phyloP scores from a whole-genome alignment of 2,113 vertebrate species.

The Chloropsis hardwickii region DNA sequence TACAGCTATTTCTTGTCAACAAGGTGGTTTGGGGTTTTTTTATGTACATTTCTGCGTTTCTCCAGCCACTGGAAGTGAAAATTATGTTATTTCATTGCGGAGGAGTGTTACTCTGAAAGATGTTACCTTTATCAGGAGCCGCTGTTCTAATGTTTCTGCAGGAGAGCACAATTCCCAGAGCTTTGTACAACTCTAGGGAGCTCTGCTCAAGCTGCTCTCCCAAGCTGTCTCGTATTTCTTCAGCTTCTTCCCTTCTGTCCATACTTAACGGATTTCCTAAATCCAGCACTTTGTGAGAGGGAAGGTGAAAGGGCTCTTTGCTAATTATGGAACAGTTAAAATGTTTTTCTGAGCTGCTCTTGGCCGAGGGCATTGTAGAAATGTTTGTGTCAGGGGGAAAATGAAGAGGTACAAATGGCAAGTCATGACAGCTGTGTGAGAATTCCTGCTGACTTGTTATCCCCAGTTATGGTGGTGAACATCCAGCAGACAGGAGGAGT shows the following conservation, averaged over 20 bases:
- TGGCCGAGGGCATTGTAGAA: background rate
- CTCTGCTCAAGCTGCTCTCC: background rate
- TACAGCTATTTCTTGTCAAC: background rate
- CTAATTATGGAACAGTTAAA: background rate
- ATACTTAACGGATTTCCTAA: background rate
- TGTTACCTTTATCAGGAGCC: background rate
- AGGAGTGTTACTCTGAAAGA: background rate
- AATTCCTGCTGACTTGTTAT: background rate
- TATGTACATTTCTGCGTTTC: background rate
- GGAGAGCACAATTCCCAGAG: background rate
- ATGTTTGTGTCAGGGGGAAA: fast-evolving
- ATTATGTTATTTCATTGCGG: background rate
- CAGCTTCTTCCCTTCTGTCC: background rate
- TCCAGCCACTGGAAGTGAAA: background rate
- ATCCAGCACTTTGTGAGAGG: background rate
- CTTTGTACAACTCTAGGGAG: background rate
- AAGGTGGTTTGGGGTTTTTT: background rate
- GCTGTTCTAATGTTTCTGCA: background rate
- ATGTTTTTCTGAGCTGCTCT: background rate
- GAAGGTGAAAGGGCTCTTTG: background rate
- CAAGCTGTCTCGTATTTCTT: background rate
- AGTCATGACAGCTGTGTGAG: background rate
- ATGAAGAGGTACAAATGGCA: background rate
- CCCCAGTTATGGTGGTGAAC: background rate
- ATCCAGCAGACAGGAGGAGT: background rate